Evolutionary conservation across 2,113 vertebrate species (phyloP), one percentile per base, ranked within the genome.

Genomic region (Hemicordylus capensis): DNA sequence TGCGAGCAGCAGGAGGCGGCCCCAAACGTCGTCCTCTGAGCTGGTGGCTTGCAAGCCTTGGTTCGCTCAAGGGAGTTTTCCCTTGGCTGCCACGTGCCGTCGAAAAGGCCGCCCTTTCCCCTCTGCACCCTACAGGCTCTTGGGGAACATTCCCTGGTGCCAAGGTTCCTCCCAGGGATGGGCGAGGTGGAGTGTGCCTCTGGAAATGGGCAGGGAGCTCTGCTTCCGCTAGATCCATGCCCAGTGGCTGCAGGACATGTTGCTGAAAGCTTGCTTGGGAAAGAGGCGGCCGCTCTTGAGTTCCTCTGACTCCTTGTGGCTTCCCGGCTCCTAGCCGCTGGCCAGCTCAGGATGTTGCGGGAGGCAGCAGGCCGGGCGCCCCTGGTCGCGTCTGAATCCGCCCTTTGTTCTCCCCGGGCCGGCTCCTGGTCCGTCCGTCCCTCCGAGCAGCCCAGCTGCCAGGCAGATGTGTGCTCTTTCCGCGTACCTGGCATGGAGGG

Each of bases 381-480:
- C 22, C 3, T 8, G 14, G 42, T n/a, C 6, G 28, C 26, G 7
- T 58, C 54, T 72, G 74, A 85, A 72, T 85, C 76, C 39, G 4
- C 54, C 84, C 75, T 85, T 85, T 85, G 84, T 85, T 39, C 76
- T 70, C 73, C 19, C 17, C 1, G 34, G 11, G 37, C 64, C 22
- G 39, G 39, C 51, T 4, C 28, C 37, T 22, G 19, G 89, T 82
- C 78, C 83, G n/a, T n/a, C 76, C 0, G 1, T n/a, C 74, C 34
- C 34, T 61, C 87, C 80, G 86, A 91, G 89, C 73, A 63, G 76
- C 74, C 84, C 90, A 92, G 77, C 89, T 66, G 0, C 34, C 17
- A 76, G 83, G 93, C 96, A 96, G 96, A 95, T 96, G 96, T 95
- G 93, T 66, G 59, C 91, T 70, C 85, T 84, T 66, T n/a, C 78